A percentile compares a stretch with the other conserved stretches of the same genome.
Evolutionary conservation across 2,888 invertebrate genomes (phyloP).

Genomic region (Chalcosyrphus nemorum): DNA sequence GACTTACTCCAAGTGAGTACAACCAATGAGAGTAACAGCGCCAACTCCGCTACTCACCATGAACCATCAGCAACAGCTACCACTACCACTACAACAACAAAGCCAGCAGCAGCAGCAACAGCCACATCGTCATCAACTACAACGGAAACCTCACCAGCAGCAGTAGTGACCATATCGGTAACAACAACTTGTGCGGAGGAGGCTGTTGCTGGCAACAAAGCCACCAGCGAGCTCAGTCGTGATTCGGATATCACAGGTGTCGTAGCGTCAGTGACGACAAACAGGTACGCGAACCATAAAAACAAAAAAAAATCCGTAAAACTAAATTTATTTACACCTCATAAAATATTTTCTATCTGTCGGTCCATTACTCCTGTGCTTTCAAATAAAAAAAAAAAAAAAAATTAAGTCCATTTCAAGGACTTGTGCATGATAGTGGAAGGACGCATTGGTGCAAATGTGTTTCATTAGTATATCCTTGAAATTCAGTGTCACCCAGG

Average conservation of each 20-base stretch:
- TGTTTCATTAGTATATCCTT: slow-evolving; percentile 55
- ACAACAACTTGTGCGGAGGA: slow-evolving; percentile 67
- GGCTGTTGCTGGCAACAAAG: slow-evolving; percentile 76
- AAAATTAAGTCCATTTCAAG: slow-evolving; percentile 60
- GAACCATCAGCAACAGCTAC: slow-evolving; percentile 66
- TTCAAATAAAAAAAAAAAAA: not conserved
- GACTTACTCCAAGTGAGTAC: slow-evolving; percentile 68
- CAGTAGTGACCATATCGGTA: slow-evolving; percentile 71
- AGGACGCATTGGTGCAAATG: slow-evolving; percentile 47
- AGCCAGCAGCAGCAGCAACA: slow-evolving; percentile 53
- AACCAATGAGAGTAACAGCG: slow-evolving; percentile 72
- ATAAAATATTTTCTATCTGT: not conserved
- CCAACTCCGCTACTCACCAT: slow-evolving; percentile 55
- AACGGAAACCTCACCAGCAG: slow-evolving; percentile 71
- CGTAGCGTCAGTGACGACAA: slow-evolving; percentile 76
- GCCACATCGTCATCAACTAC: slow-evolving; percentile 31
- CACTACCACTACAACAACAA: slow-evolving; percentile 51
- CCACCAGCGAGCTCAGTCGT: slow-evolving; percentile 79
- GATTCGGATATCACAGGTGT: slow-evolving; percentile 81
- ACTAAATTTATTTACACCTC: no score
- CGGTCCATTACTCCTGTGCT: not conserved
- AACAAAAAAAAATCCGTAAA: not conserved
- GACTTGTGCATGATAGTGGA: slow-evolving; percentile 30
- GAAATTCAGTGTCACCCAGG: slow-evolving; percentile 66
- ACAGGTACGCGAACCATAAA: slow-evolving; percentile 79